Conservation (phyloP, 1,140 invertebrate genomes). For the Copidosoma floridanum region DNA sequence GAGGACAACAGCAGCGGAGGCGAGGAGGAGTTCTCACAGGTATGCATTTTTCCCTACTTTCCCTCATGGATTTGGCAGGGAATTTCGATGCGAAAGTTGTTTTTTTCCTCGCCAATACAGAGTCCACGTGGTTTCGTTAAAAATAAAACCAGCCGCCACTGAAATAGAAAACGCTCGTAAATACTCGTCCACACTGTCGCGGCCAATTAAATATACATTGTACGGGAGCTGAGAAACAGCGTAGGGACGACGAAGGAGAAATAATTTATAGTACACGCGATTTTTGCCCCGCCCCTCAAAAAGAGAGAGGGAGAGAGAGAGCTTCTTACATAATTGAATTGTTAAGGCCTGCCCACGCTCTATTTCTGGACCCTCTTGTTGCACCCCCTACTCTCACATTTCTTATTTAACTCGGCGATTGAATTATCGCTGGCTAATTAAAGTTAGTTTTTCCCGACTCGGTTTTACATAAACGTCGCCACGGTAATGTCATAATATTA, state of each 20-base stretch:
- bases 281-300: too few relatives aligned
- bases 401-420: too few relatives aligned
- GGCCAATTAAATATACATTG: conserved; percentile 3
- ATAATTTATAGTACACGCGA: neutral
- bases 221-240: neutral
- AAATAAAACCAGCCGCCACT: neutral
- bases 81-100: too few relatives aligned
- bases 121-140: neutral
- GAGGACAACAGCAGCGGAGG: conserved; percentile 57
- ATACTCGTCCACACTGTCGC: neutral
- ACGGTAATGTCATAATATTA: too few relatives aligned
- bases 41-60: too few relatives aligned
- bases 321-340: neutral
- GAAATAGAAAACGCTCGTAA: conserved; percentile 1
- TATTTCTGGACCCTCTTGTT: neutral
- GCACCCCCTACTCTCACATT: too few relatives aligned
- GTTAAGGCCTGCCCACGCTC: neutral
- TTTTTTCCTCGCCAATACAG: too few relatives aligned
- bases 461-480: conserved; percentile 1
- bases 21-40: conserved; percentile 53
- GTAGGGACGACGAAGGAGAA: neutral
- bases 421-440: neutral
- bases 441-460: neutral
- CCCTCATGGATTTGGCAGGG: too few relatives aligned
- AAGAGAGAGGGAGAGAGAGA: too few relatives aligned